phyloP scores from a whole-genome alignment of 2,888 invertebrate genomes.

The Trichopoda pennipes region DNA sequence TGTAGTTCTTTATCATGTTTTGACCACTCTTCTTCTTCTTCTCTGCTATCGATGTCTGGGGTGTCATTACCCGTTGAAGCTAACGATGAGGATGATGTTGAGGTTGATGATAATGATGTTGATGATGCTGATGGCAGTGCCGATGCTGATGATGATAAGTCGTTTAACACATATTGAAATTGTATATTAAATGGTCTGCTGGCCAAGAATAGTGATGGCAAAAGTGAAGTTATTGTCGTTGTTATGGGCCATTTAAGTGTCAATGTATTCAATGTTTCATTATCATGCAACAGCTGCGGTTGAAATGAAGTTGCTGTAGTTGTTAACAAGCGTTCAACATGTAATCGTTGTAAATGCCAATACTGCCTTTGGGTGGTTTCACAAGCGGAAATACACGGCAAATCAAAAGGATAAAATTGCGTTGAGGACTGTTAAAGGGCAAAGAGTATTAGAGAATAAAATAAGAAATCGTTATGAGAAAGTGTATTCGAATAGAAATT shows the following conservation, averaged over 20 bases:
- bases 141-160: neutral
- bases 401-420: constrained; percentile 75
- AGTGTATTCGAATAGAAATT: neutral
- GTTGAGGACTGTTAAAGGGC: constrained; percentile 71
- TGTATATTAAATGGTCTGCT: constrained; percentile 77
- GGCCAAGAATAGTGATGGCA: constrained; percentile 74
- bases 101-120: constrained; percentile 13
- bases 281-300: constrained; percentile 72
- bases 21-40: constrained; percentile 76
- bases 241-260: constrained; percentile 75
- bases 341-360: constrained; percentile 74
- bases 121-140: constrained; percentile 8
- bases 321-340: constrained; percentile 71
- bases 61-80: constrained; percentile 59
- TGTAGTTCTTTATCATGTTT: constrained; percentile 37
- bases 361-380: constrained; percentile 76
- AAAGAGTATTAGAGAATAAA: constrained; percentile 37
- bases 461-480: constrained; percentile 23
- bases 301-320: constrained; percentile 55
- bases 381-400: constrained; percentile 78
- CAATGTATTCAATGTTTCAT: constrained; percentile 66
- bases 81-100: constrained; percentile 1
- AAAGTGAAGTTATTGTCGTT: constrained; percentile 44
- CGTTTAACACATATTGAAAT: constrained; percentile 72
- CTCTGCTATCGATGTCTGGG: constrained; percentile 76